Base-by-base conservation (phyloP, 2,113 vertebrate species). In the Macrotus californicus region DNA sequence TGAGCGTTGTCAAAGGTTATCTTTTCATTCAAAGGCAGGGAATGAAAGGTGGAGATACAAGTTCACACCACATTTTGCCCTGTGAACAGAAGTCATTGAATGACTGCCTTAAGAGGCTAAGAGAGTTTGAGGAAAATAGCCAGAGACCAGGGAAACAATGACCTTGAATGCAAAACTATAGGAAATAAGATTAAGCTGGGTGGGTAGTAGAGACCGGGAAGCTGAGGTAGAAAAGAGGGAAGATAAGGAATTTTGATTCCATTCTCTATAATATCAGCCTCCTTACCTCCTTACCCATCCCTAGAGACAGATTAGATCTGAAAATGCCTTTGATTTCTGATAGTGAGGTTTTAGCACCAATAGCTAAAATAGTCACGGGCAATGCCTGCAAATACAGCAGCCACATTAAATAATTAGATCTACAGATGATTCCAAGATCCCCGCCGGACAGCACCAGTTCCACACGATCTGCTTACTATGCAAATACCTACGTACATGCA, bases 381-480 rank as follows among this genome's bases (percentile, higher is more conserved):
- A 80, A 67, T 5, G 5, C 11, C 75, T 93, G 34, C 41, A 96
- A 36, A 87, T 69, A 94, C 69, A 96, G 77, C 31, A 91, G 77
- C 64, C 94, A 86, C 31, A n/a, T 66, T 70, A 43, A 79, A 86
- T 86, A 87, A 88, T 77, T 43, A 88, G 67, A 82, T 70, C 81
- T 21, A 56, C 29, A 29, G 19, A 76, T 22, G 67, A 95, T 29
- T 75, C 59, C 73, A 96, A 88, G 87, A 67, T 79, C 92, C 66
- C 70, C 48, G 77, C 41, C 88, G 94, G 93, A 77, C 5, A 4
- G 81, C 54, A 9, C 41, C 56, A 85, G 69, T 36, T 66, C 94
- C 97, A 97, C 96, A 97, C 83, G 95, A 98, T 97, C 89, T 97
- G 96, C 97, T 98, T 97, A 97, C 97, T 97, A 96, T 97, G 97